phyloP scores from a whole-genome alignment of 1,140 invertebrate species.

The Eubasilissa regina region DNA sequence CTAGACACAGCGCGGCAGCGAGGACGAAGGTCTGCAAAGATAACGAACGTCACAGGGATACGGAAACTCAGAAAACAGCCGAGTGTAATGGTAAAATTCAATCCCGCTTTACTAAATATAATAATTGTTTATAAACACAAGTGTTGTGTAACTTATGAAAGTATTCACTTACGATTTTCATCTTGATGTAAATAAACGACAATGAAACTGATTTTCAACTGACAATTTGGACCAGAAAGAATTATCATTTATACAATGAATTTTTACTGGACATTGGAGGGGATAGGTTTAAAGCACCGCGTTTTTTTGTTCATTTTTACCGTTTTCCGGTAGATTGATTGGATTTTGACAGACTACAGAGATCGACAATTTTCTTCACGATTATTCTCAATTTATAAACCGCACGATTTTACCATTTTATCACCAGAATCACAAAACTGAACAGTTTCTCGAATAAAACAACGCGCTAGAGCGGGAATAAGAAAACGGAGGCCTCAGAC shows the following conservation, averaged over 20 bases:
- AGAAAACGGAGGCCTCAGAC: no score
- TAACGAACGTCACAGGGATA: not conserved
- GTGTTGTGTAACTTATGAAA: no score
- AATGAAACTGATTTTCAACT: slow-evolving; percentile 24
- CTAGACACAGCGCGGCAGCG: slow-evolving; percentile 52
- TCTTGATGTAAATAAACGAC: slow-evolving; percentile 36
- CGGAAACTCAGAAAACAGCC: not conserved
- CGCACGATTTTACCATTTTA: no score
- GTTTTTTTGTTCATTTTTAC: slow-evolving; percentile 26
- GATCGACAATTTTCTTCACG: not conserved
- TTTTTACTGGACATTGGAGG: slow-evolving; percentile 11
- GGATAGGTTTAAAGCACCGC: not conserved
- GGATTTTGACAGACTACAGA: slow-evolving; percentile 31
- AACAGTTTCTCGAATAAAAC: no score
- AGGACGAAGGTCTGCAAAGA: slow-evolving; percentile 4
- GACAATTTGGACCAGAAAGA: slow-evolving; percentile 22
- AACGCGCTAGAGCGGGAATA: no score
- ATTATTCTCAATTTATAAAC: no score
- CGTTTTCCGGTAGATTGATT: slow-evolving; percentile 28
- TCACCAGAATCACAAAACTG: no score
- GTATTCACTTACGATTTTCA: slow-evolving; percentile 26
- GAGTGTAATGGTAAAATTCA: no score
- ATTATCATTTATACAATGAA: slow-evolving; percentile 44
- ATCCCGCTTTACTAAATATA: no score
- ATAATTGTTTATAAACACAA: no score